Evolutionary conservation across 2,797 vertebrate species (phyloP), one percentile per base, ranked within the genome.

Genomic region (Leptatherina wallacei): DNA sequence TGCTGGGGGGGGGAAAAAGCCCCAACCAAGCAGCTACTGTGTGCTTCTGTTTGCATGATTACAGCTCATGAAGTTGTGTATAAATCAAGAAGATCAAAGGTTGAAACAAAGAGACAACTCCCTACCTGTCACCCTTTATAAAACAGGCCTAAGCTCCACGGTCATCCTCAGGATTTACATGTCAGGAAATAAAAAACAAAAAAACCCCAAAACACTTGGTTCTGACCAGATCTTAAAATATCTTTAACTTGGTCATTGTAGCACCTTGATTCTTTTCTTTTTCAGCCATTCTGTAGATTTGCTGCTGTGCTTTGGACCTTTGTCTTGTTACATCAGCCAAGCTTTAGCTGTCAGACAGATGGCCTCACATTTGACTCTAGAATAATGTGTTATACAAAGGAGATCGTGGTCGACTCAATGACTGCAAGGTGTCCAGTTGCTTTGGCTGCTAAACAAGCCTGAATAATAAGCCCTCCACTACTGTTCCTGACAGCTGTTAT

Each of bases 51-150:
- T 60, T 83, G 73, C 57, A 62, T 38, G 60, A 73, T 67, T 35
- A 49, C 36, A 38, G 65, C 70, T 77, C 71, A 33, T 89, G 61
- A 77, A 77, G 29, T n/a, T 20, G 9, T 66, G 58, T 88, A 65
- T 75, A 84, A 55, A 64, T 66, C 69, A 4, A 62, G 33, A 1
- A 62, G 81, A 77, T 89, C 75, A 85, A 86, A 86, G 82, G 69
- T 81, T 79, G 63, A 87, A 52, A 80, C 78, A 74, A 4, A 12
- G 13, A 69, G 65, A 20, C 30, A 42, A 69, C 78, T 64, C 49
- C 58, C 61, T 70, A 40, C 40, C 49, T 77, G 38, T 22, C 27
- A 68, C 27, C 38, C n/a, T 40, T 54, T 1, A 38, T 49, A 51
- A 60, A 69, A 38, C 66, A 29, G n/a, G 0, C 35, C 29, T 51